These are phyloP conservation scores for Miniopterus natalensis DNA, from an alignment of 2,113 vertebrate species.

Conservation along the genomic window DNA sequence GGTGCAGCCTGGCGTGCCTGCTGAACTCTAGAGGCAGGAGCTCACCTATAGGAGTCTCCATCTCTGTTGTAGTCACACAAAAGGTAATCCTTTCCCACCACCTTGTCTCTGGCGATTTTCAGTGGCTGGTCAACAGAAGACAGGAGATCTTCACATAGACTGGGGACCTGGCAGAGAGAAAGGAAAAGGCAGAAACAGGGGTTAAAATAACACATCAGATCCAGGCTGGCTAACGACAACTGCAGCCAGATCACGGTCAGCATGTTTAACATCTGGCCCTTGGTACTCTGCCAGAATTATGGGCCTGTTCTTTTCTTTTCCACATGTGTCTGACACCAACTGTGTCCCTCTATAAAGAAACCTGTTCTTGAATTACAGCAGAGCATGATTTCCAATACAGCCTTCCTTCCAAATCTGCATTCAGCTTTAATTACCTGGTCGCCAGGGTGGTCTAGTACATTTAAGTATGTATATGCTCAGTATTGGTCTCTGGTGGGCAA, in stretches of 20 bases:
- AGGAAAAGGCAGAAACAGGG: not conserved
- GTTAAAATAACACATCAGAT: not conserved
- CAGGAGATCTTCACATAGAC: slow-evolving; percentile 98
- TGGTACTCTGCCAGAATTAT: slow-evolving; percentile 42
- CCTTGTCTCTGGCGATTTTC: slow-evolving; percentile 98
- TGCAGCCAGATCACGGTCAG: not conserved
- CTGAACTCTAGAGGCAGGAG: rapidly evolving
- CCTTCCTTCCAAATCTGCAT: not conserved
- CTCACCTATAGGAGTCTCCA: slow-evolving; percentile 98
- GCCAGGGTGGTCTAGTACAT: slow-evolving; percentile 78
- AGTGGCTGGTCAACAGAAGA: slow-evolving; percentile 99
- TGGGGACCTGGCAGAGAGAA: slow-evolving; percentile 91
- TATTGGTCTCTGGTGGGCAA: slow-evolving; percentile 47
- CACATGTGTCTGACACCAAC: slow-evolving; percentile 62
- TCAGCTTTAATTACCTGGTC: slow-evolving; percentile 59
- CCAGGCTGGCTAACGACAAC: not conserved
- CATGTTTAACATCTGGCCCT: slow-evolving; percentile 49
- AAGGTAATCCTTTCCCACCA: slow-evolving; percentile 98
- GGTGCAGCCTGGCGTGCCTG: rapidly evolving
- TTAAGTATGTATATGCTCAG: not conserved
- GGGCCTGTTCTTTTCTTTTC: slow-evolving; percentile 40
- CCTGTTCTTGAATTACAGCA: slow-evolving; percentile 53
- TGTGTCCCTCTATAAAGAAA: slow-evolving; percentile 53
- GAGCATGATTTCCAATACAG: not conserved
- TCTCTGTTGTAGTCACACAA: slow-evolving; percentile 99